These are phyloP conservation scores for Decapterus maruadsi DNA, from an alignment of 2,797 vertebrate genomes.

Conservation along the genomic window DNA sequence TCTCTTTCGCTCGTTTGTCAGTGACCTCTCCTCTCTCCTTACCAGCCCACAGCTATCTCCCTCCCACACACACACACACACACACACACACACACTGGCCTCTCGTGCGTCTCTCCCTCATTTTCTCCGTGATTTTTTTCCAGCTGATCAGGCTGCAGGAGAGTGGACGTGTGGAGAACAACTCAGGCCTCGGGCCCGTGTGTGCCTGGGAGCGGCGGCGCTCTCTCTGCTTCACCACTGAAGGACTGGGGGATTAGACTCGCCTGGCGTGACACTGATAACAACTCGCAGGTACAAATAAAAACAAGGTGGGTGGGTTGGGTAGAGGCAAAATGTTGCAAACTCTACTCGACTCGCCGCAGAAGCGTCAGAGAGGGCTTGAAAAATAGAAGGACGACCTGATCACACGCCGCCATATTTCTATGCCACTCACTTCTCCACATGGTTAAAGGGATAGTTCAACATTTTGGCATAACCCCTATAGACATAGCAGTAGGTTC, in stretches of 20 bases:
- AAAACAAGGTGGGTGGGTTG: conserved; percentile 21
- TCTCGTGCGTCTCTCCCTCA: conserved; percentile 21
- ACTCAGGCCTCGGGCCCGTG: conserved; percentile 23
- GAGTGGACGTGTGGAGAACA: conserved; percentile 34
- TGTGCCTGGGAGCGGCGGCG: conserved; percentile 9
- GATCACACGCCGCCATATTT: conserved; percentile 11
- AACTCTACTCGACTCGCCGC: conserved; percentile 1
- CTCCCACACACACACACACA: conserved; percentile 13
- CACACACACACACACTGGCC: conserved; percentile 2
- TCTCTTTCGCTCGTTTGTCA: conserved; percentile 35
- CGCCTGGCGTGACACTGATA: conserved; percentile 51
- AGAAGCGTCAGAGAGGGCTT: conserved; percentile 1
- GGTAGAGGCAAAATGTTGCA: neutral
- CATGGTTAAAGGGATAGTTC: no score
- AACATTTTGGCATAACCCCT: no score
- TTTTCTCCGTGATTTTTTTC: conserved; percentile 40
- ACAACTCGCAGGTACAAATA: conserved; percentile 46
- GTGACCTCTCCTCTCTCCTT: no score
- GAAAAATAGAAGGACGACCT: neutral
- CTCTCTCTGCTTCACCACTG: conserved; percentile 28
- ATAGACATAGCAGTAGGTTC: no score
- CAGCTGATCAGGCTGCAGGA: conserved; percentile 17
- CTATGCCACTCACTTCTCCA: conserved; percentile 16
- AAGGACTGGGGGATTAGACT: conserved; percentile 46
- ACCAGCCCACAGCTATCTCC: conserved; percentile 30